These are phyloP conservation scores for Desmophyllum pertusum DNA, from an alignment of 92 coral and sea anemone species.

Conservation along the genomic window DNA sequence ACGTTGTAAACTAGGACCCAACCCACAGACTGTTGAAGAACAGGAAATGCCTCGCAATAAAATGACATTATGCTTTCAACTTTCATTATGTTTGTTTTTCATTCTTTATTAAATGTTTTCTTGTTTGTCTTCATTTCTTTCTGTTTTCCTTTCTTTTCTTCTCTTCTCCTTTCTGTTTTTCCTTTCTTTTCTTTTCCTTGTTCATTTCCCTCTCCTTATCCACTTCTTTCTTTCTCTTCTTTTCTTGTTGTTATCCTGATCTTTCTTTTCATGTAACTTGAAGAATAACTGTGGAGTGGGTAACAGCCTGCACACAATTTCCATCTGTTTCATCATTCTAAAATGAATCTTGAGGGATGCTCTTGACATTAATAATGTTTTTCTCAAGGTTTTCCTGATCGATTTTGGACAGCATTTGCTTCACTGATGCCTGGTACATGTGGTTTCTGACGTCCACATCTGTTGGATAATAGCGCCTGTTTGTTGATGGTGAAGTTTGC, in stretches of 20 bases:
- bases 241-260: no score
- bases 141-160: no score
- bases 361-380: constrained; percentile 61
- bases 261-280: no score
- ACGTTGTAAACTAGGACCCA: no score
- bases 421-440: constrained; percentile 69
- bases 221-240: no score
- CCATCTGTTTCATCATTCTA: constrained; percentile 41
- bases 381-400: constrained; percentile 69
- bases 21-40: neutral
- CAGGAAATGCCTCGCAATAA: neutral
- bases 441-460: constrained; percentile 65
- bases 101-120: no score
- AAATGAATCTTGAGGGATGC: constrained; percentile 49
- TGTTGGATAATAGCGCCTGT: constrained; percentile 71
- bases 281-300: no score
- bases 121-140: no score
- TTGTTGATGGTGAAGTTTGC: constrained; percentile 31
- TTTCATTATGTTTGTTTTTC: neutral
- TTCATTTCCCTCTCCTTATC: no score
- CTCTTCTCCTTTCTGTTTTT: no score
- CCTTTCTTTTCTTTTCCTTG: no score
- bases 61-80: neutral
- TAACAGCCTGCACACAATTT: constrained; percentile 19
- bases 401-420: constrained; percentile 53